These are phyloP conservation scores for Biston betularia DNA, from an alignment of 2,888 invertebrate species.

Conservation along the genomic window DNA sequence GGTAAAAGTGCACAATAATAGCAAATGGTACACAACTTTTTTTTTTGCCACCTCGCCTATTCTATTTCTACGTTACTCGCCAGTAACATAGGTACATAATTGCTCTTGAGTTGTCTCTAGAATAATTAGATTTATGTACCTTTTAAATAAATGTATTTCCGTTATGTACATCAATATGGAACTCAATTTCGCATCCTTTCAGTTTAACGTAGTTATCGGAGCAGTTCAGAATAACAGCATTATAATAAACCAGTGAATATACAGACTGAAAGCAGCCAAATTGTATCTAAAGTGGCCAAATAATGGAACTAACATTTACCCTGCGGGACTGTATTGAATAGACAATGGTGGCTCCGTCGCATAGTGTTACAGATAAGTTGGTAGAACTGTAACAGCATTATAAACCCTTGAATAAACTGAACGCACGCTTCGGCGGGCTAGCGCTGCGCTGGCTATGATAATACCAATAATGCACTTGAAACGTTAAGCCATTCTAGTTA, in stretches of 20 bases:
- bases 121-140: background rate
- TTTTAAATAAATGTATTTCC: background rate
- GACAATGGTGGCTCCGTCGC: background rate
- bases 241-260: conserved; percentile 24
- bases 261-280: background rate
- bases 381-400: background rate
- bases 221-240: conserved; percentile 15
- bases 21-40: no score
- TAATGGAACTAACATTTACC: background rate
- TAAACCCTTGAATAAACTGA: conserved; percentile 23
- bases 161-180: background rate
- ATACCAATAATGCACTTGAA: conserved; percentile 57
- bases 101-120: background rate
- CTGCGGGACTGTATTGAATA: background rate
- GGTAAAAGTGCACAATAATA: no score
- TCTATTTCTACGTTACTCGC: no score
- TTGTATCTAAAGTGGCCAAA: background rate
- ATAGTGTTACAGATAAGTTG: background rate
- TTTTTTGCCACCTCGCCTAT: no score
- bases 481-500: conserved; percentile 52
- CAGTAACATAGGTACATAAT: background rate
- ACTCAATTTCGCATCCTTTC: conserved; percentile 8
- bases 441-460: conserved; percentile 56
- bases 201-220: conserved; percentile 17
- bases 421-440: conserved; percentile 52